Conservation (phyloP, 2,113 vertebrate species). For the Perccottus glenii region DNA sequence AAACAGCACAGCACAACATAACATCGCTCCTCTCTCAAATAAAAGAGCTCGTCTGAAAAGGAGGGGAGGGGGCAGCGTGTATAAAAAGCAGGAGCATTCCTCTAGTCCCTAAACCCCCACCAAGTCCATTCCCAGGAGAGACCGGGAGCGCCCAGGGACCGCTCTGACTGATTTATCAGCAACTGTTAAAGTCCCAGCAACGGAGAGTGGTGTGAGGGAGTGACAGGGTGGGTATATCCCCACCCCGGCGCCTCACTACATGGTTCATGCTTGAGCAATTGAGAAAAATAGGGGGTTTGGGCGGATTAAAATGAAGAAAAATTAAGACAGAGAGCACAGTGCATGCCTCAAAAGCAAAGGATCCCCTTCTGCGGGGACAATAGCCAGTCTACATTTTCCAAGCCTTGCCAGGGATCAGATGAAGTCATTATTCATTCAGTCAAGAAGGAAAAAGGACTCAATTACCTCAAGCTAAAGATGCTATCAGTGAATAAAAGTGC, state of each 20-base stretch:
- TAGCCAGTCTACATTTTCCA: slow-evolving; percentile 86
- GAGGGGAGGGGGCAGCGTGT: slow-evolving; percentile 57
- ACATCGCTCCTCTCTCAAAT: slow-evolving; percentile 74
- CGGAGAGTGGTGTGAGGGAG: slow-evolving; percentile 19
- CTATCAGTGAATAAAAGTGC: slow-evolving; percentile 99
- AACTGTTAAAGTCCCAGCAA: slow-evolving; percentile 65
- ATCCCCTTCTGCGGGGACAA: slow-evolving; percentile 88
- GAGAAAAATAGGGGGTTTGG: slow-evolving; percentile 76
- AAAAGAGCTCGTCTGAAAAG: slow-evolving; percentile 75
- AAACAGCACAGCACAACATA: slow-evolving; percentile 83
- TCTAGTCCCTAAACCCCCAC: slow-evolving; percentile 57
- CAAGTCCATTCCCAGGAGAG: slow-evolving; percentile 63
- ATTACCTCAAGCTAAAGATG: slow-evolving; percentile 99
- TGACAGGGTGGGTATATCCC: slow-evolving; percentile 40
- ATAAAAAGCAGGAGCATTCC: slow-evolving; percentile 75
- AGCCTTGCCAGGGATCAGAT: slow-evolving; percentile 87
- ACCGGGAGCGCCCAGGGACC: slow-evolving; percentile 62
- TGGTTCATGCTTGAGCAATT: slow-evolving; percentile 79
- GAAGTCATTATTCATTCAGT: slow-evolving; percentile 99
- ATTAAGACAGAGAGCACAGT: slow-evolving; percentile 89
- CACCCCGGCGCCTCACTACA: slow-evolving; percentile 57
- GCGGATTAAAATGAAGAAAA: slow-evolving; percentile 97
- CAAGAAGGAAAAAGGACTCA: slow-evolving; percentile 88
- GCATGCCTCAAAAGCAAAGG: slow-evolving; percentile 89
- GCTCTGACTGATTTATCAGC: slow-evolving; percentile 76